Conservation (phyloP, 2,797 vertebrate genomes). For the Crenichthys baileyi region DNA sequence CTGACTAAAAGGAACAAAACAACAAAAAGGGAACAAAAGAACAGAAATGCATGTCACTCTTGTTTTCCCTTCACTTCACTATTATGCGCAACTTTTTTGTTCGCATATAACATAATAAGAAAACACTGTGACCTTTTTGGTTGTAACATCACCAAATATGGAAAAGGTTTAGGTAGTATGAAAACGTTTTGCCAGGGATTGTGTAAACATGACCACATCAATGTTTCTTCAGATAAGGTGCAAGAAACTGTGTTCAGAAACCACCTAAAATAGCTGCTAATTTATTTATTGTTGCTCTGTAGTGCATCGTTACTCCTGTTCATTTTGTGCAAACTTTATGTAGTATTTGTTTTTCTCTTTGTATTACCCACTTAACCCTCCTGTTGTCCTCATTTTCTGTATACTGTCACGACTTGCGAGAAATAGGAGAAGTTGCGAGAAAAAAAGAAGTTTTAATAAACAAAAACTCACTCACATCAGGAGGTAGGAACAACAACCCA, state of each 20-base stretch:
- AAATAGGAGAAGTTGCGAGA: too few species aligned
- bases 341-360: too few species aligned
- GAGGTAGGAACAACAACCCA: too few species aligned
- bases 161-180: background rate
- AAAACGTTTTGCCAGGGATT: background rate
- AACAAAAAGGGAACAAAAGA: too few species aligned
- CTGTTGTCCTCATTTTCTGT: too few species aligned
- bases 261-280: background rate
- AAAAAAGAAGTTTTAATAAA: background rate
- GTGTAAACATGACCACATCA: background rate
- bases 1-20: background rate
- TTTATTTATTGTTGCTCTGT: background rate
- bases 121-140: too few species aligned
- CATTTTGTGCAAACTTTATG: background rate
- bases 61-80: background rate
- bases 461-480: too few species aligned
- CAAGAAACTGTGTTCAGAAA: background rate
- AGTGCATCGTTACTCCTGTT: background rate
- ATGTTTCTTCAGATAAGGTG: background rate
- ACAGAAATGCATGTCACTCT: background rate
- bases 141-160: too few species aligned
- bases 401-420: too few species aligned
- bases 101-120: background rate
- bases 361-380: too few species aligned
- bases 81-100: background rate